Evolutionary conservation across 2,888 invertebrate genomes (phyloP).

Genomic region (Baronia brevicornis): DNA sequence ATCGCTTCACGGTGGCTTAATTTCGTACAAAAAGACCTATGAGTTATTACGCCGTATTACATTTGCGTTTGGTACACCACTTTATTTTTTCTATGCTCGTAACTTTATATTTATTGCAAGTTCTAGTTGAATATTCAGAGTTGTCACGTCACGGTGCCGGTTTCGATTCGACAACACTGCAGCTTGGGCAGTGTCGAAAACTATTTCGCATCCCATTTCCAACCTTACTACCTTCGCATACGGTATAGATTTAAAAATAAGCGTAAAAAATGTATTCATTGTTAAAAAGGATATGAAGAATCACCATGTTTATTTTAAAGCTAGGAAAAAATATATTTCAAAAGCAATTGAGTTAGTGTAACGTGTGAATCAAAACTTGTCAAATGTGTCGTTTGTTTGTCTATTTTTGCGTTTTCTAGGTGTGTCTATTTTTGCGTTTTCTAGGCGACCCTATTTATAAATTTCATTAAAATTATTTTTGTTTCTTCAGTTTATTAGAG

Average conservation of each 20-base stretch:
- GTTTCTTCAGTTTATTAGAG: no score
- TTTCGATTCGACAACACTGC: constrained; percentile 39
- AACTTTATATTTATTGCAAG: constrained; percentile 71
- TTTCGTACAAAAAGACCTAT: constrained; percentile 70
- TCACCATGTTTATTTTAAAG: constrained; percentile 12
- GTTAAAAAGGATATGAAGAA: constrained; percentile 17
- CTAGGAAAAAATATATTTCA: not conserved
- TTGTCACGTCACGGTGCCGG: constrained; percentile 60
- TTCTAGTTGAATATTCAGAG: constrained; percentile 67
- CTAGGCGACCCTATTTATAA: no score
- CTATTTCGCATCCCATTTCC: constrained; percentile 11
- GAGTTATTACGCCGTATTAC: constrained; percentile 70
- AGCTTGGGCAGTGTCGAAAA: constrained; percentile 3
- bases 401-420: no score
- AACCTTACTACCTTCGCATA: constrained; percentile 6
- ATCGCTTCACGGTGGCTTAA: constrained; percentile 75
- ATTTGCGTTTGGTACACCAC: constrained; percentile 65
- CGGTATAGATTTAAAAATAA: not conserved
- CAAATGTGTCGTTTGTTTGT: not conserved
- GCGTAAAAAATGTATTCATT: constrained; percentile 6
- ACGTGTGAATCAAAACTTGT: constrained; percentile 5
- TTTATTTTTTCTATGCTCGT: constrained; percentile 68
- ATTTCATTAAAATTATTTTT: no score
- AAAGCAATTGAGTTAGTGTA: constrained; percentile 8
- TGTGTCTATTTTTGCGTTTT: no score